Conservation (phyloP, 2,888 invertebrate species). For the Polyommatus icarus region DNA sequence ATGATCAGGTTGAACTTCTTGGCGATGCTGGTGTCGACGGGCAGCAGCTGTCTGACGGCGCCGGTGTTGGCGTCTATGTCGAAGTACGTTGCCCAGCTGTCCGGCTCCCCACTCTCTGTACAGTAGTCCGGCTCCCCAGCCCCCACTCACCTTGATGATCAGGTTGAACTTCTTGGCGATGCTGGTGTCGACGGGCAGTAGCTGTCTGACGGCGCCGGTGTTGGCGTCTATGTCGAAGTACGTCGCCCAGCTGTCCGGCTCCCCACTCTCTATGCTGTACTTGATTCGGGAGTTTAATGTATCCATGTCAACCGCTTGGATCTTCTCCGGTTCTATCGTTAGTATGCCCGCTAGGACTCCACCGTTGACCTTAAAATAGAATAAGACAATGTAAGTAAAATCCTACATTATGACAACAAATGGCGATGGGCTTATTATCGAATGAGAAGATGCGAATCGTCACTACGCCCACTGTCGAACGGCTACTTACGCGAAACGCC, state of each 20-base stretch:
- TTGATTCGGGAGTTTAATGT: conserved; percentile 90
- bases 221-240: conserved; percentile 91
- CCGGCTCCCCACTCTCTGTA: conserved; percentile 73
- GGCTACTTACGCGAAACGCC: no score
- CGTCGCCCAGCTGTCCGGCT: conserved; percentile 86
- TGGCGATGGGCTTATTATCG: no score
- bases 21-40: conserved; percentile 89
- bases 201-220: conserved; percentile 90
- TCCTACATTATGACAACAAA: no score
- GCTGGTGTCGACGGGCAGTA: conserved; percentile 89
- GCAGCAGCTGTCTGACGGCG: conserved; percentile 88
- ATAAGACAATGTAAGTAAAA: neutral
- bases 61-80: conserved; percentile 90
- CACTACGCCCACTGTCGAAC: no score
- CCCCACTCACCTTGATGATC: conserved; percentile 85
- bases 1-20: conserved; percentile 91
- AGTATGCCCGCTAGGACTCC: conserved; percentile 91
- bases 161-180: conserved; percentile 89
- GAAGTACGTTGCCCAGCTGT: conserved; percentile 89
- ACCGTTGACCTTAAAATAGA: conserved; percentile 83
- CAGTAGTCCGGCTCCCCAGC: neutral
- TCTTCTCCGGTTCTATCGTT: conserved; percentile 91
- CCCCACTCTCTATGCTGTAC: conserved; percentile 90
- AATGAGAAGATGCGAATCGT: no score
- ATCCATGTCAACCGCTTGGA: conserved; percentile 95